Percentiles rank a stretch among this genome's conserved stretches.
phyloP scores from a whole-genome alignment of 2,797 vertebrate genomes.

The Ficedula albicollis region DNA sequence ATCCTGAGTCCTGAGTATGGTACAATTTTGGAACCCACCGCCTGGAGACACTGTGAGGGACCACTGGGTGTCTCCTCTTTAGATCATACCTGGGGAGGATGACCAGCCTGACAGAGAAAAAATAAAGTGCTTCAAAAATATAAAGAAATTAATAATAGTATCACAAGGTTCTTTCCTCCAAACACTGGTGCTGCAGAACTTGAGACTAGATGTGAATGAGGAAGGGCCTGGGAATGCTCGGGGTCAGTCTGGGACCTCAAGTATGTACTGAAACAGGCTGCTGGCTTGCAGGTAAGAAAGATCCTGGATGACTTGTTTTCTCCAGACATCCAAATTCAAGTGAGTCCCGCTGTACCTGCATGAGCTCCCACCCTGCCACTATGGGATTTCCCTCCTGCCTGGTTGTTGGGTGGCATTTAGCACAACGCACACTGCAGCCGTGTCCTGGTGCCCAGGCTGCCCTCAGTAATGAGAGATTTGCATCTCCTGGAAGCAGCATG shows the following conservation, averaged over 20 bases:
- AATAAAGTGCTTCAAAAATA: neutral
- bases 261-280: neutral
- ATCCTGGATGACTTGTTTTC: neutral
- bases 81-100: neutral
- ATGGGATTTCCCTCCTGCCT: neutral
- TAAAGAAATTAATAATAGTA: neutral
- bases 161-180: neutral
- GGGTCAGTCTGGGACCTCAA: fast-evolving
- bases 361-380: fast-evolving
- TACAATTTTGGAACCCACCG: too few relatives aligned
- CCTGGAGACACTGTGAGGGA: neutral
- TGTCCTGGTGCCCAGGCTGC: neutral
- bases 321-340: neutral
- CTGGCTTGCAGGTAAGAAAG: neutral
- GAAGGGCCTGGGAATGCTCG: neutral
- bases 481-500: neutral
- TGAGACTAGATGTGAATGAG: neutral
- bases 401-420: fast-evolving
- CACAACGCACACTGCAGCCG: neutral
- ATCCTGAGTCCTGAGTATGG: neutral
- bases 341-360: fast-evolving
- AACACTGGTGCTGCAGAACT: neutral
- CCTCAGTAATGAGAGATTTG: neutral
- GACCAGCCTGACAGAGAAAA: neutral
- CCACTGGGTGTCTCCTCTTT: neutral